phyloP scores from a whole-genome alignment of 1,140 invertebrate species.

The Muscidifurax raptorellus region DNA sequence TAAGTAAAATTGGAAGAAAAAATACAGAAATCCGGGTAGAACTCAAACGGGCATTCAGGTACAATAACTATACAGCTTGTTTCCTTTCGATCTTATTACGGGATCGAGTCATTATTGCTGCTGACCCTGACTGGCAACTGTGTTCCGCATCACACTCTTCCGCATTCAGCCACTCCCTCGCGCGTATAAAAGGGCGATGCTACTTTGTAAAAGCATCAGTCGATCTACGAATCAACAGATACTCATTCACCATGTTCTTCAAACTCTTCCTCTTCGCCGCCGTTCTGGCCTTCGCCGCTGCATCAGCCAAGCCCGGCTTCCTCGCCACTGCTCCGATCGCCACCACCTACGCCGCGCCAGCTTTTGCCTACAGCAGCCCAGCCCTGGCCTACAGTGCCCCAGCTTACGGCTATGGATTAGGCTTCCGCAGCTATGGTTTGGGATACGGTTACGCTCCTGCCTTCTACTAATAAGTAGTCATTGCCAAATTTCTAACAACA shows the following conservation, averaged over 20 bases:
- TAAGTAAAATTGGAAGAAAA: too few species aligned
- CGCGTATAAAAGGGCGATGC: background rate
- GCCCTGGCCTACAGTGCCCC: background rate
- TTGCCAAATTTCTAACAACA: too few species aligned
- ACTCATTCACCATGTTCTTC: slow-evolving; percentile 31
- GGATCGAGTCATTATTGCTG: background rate
- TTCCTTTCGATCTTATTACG: background rate
- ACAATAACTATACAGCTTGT: too few species aligned
- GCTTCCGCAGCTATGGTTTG: background rate
- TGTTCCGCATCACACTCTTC: background rate
- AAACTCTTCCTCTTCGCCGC: slow-evolving; percentile 29
- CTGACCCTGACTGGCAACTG: background rate
- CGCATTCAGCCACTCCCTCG: background rate
- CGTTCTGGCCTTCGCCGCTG: slow-evolving; percentile 12
- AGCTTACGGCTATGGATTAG: background rate
- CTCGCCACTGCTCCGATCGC: background rate
- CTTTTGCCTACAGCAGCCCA: background rate
- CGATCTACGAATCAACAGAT: slow-evolving; percentile 11
- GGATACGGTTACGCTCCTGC: background rate
- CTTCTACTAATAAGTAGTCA: background rate
- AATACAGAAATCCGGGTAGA: too few species aligned
- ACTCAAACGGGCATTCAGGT: too few species aligned
- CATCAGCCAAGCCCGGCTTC: background rate
- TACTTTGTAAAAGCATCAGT: background rate
- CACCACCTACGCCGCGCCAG: background rate